Conservation (phyloP, 2,113 vertebrate genomes). For the Glaucomys volans region DNA sequence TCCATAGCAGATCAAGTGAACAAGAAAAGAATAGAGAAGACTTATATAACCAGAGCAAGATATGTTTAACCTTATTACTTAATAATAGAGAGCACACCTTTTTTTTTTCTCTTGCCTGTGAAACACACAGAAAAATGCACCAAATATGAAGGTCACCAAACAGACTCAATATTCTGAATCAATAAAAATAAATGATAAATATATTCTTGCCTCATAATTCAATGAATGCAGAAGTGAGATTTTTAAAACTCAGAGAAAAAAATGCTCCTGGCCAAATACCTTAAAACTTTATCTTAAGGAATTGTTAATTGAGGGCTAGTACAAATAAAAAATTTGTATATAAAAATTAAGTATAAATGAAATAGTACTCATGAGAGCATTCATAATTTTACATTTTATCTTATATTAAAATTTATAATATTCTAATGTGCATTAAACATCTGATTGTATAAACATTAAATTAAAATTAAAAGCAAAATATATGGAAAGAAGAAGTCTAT, state of each 20-base stretch:
- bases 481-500: neutral
- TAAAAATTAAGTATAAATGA: neutral
- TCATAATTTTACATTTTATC: neutral
- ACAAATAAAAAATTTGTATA: neutral
- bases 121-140: neutral
- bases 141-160: neutral
- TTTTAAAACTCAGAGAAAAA: neutral
- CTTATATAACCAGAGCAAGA: neutral
- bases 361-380: neutral
- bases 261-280: neutral
- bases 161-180: neutral
- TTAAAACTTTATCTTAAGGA: slow-evolving; percentile 5
- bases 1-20: neutral
- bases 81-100: neutral
- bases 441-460: neutral
- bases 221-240: neutral
- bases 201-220: neutral
- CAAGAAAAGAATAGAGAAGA: neutral
- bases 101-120: neutral
- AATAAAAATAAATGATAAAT: neutral
- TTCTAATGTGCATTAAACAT: neutral
- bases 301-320: neutral
- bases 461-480: neutral
- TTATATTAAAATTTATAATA: neutral
- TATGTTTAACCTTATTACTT: neutral